Conservation (phyloP, 2,888 invertebrate species). For the Sialis lutaria region DNA sequence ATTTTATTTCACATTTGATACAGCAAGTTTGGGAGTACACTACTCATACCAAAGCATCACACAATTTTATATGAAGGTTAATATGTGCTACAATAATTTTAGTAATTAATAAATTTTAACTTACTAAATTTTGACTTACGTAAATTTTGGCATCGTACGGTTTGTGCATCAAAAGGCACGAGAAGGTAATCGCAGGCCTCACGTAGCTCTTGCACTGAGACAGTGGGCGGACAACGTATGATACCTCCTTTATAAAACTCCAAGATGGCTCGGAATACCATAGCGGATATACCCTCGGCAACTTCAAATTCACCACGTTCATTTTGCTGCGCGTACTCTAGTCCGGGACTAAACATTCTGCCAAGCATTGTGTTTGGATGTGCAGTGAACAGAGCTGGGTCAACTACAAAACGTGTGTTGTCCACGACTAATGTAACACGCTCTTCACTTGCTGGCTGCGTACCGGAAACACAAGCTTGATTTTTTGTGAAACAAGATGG, state of each 20-base stretch:
- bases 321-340: conserved; percentile 85
- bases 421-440: conserved; percentile 90
- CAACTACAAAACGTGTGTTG: conserved; percentile 72
- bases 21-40: no score
- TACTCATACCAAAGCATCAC: no score
- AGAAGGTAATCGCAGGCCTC: conserved; percentile 98
- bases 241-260: conserved; percentile 86
- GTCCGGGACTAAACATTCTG: conserved; percentile 90
- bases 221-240: conserved; percentile 88
- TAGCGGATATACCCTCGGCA: conserved; percentile 91
- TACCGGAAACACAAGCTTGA: conserved; percentile 1
- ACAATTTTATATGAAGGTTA: no score
- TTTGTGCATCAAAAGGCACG: conserved; percentile 92
- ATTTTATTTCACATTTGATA: no score
- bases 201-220: conserved; percentile 87
- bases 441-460: conserved; percentile 36
- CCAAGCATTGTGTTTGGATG: conserved; percentile 99
- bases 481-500: conserved; percentile 15
- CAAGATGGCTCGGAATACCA: conserved; percentile 85
- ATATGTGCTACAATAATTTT: no score
- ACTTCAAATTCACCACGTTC: conserved; percentile 91
- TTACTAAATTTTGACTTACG: conserved; percentile 37
- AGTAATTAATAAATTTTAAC: neutral
- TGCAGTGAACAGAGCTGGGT: conserved; percentile 79
- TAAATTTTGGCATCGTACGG: conserved; percentile 90